Evolutionary conservation across 2,797 vertebrate species (phyloP), one percentile per base, ranked within the genome.

Genomic region (Sternotherus odoratus): DNA sequence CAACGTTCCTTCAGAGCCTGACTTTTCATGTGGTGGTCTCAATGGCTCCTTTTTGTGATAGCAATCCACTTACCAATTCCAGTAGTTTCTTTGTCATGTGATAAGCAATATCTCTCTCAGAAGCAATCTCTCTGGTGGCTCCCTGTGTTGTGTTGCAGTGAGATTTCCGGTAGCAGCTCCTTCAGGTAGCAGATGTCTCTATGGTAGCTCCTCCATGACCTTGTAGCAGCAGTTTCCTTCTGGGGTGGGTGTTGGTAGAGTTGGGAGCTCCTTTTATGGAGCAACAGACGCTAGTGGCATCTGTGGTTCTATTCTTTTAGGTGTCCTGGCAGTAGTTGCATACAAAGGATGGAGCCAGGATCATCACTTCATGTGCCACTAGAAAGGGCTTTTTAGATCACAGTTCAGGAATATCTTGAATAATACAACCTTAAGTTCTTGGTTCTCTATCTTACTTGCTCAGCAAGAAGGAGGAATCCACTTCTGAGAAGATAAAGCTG

Each of bases 311-410:
- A 1, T n/a, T 0, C 28, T 36, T 57, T 57, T 49, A n/a, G 6
- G 21, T 21, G 0, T 1, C 36, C 15, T 39, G 2, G 13, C 24
- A 72, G 43, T 11, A 1, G 1, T n/a, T 54, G n/a, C 43, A 36
- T n/a, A 5, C 66, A 33, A 19, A 36, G 66, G n/a, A 39, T 69
- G 66, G 19, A 39, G n/a, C 66, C 66, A 39, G 9, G 46, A 17
- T 23, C 0, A 23, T 81, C 77, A 8, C 0, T 83, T 79, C 53
- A 49, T 28, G 46, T 46, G n/a, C 28, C 79, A 15, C 11, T 75
- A 13, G 43, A 30, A 48, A 46, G 15, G 17, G 33, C 21, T 86
- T 48, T 48, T 74, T 33, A 17, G 78, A 69, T 11, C 46, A 26
- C 10, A n/a, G 48, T 43, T 66, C 43, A 49, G 82, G 53, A 54